Conservation (phyloP, 2,888 invertebrate genomes). For the Vandiemenella viatica region DNA sequence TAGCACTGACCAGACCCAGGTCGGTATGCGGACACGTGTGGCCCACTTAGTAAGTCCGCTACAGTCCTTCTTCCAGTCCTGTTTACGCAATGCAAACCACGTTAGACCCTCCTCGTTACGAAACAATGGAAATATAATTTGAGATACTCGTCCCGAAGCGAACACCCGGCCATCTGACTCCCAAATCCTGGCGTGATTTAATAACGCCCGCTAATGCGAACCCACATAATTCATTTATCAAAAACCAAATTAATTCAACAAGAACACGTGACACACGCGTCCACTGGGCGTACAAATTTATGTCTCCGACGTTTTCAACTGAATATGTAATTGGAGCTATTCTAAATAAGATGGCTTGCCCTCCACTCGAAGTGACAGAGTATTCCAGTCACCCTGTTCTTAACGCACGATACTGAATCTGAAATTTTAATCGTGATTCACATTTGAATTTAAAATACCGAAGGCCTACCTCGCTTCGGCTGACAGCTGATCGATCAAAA, state of each 20-base stretch:
- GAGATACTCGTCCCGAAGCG: neutral
- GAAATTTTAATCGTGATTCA: neutral
- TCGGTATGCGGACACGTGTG: too few relatives aligned
- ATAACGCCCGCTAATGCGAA: neutral
- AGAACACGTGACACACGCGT: too few relatives aligned
- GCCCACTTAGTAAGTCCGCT: too few relatives aligned
- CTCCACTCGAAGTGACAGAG: too few relatives aligned
- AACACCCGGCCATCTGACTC: neutral
- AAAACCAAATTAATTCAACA: neutral
- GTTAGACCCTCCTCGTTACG: neutral
- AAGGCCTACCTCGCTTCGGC: neutral
- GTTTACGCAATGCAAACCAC: too few relatives aligned
- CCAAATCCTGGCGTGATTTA: neutral
- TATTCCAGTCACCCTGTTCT: neutral
- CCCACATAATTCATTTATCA: neutral
- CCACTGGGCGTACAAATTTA: too few relatives aligned
- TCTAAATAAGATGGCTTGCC: neutral
- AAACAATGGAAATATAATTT: neutral
- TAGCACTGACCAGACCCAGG: too few relatives aligned
- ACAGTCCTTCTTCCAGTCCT: too few relatives aligned
- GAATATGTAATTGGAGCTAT: neutral
- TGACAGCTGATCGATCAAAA: neutral
- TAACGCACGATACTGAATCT: neutral
- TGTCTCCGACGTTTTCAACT: too few relatives aligned
- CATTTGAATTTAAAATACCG: neutral